These are phyloP conservation scores for Datnioides undecimradiatus DNA, from an alignment of 2,113 vertebrate species.

Conservation along the genomic window DNA sequence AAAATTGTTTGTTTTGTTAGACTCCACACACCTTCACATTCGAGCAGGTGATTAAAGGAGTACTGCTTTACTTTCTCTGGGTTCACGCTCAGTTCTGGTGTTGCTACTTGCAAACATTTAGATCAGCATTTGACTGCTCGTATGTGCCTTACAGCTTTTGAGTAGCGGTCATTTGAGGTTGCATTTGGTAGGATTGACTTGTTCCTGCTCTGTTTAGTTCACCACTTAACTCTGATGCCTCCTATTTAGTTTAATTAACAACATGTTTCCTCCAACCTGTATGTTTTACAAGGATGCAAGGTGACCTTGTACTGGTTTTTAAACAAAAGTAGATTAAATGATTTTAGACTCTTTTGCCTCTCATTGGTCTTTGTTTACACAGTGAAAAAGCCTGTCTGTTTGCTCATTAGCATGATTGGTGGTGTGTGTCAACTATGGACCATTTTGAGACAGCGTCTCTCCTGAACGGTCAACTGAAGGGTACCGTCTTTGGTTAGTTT, in stretches of 20 bases:
- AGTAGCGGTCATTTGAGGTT: background rate
- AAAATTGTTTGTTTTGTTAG: background rate
- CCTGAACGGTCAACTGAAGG: constrained; percentile 40
- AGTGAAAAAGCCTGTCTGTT: constrained; percentile 28
- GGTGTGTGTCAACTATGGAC: background rate
- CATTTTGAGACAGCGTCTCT: constrained; percentile 4
- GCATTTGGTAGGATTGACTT: background rate
- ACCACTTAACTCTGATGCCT: background rate
- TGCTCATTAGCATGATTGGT: constrained; percentile 60
- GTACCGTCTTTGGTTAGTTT: constrained; percentile 24
- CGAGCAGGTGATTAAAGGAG: background rate
- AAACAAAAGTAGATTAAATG: background rate
- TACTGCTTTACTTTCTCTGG: background rate
- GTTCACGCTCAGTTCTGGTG: background rate
- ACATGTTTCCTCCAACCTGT: background rate
- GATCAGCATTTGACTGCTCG: background rate
- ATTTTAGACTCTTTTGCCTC: background rate
- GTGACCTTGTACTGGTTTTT: too few species aligned
- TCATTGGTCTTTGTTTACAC: constrained; percentile 27
- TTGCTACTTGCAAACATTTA: background rate
- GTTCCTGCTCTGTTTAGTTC: background rate
- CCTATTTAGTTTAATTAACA: too few species aligned
- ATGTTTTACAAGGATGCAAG: background rate
- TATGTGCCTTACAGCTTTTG: background rate
- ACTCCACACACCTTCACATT: background rate